phyloP scores from a whole-genome alignment of 2,888 invertebrate species.

The Polylopha cassiicola region DNA sequence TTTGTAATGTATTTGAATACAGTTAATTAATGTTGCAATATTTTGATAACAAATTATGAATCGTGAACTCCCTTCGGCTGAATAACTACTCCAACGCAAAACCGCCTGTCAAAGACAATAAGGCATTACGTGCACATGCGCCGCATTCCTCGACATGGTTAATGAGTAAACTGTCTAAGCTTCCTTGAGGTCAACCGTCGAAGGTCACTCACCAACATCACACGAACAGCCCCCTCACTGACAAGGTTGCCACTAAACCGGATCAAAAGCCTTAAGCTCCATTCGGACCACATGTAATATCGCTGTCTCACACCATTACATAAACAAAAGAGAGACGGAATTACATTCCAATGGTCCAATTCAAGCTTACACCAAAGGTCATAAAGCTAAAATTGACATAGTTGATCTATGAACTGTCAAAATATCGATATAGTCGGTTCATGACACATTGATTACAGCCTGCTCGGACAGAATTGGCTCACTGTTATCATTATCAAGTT shows the following conservation, averaged over 20 bases:
- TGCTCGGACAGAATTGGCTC: slow-evolving; percentile 11
- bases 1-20: too few relatives aligned
- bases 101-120: slow-evolving; percentile 9
- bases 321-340: too few relatives aligned
- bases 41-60: too few relatives aligned
- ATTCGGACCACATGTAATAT: too few relatives aligned
- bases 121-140: slow-evolving; percentile 16
- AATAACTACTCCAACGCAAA: neutral
- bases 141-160: slow-evolving; percentile 15
- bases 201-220: slow-evolving; percentile 44
- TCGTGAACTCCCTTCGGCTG: too few relatives aligned
- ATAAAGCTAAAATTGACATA: slow-evolving; percentile 1
- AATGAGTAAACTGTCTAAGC: slow-evolving; percentile 14
- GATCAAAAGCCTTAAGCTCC: slow-evolving; percentile 17
- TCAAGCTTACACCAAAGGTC: neutral
- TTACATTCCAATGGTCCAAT: too few relatives aligned
- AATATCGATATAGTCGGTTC: slow-evolving; percentile 11
- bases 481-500: slow-evolving; percentile 11
- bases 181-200: slow-evolving; percentile 34
- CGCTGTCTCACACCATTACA: too few relatives aligned
- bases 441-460: slow-evolving; percentile 23
- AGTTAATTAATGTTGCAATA: too few relatives aligned
- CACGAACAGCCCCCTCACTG: slow-evolving; percentile 31
- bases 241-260: slow-evolving; percentile 20
- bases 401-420: slow-evolving; percentile 23